Percentiles rank a stretch among this genome's conserved stretches.
phyloP scores from a whole-genome alignment of 2,113 vertebrate genomes.

The Phoxinus phoxinus region DNA sequence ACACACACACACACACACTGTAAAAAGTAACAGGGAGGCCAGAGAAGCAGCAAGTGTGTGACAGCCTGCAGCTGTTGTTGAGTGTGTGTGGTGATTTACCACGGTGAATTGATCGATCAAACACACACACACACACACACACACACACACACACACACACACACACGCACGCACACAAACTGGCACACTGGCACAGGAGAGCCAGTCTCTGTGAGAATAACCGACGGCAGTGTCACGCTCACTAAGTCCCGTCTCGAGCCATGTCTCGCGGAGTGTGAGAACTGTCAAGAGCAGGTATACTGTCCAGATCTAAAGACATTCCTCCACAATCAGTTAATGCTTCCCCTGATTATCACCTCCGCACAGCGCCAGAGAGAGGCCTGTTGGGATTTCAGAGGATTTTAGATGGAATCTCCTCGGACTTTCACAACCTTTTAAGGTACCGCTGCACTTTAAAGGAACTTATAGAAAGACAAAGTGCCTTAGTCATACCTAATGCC shows the following conservation, averaged over 20 bases:
- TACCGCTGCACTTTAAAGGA: slow-evolving; percentile 34
- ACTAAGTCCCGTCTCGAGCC: not conserved
- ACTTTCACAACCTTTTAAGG: slow-evolving; percentile 34
- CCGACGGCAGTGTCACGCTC: slow-evolving; percentile 2
- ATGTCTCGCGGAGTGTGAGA: slow-evolving; percentile 16
- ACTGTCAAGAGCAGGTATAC: slow-evolving; percentile 16
- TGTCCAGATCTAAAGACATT: slow-evolving; percentile 37
- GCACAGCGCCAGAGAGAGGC: not conserved
- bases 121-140: not conserved
- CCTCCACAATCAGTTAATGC: slow-evolving; percentile 30
- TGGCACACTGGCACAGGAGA: slow-evolving; percentile 18
- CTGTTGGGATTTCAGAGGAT: slow-evolving; percentile 29
- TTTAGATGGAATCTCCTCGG: slow-evolving; percentile 38
- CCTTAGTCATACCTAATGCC: slow-evolving; percentile 22
- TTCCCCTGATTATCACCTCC: slow-evolving; percentile 8
- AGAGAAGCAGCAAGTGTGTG: slow-evolving; percentile 30
- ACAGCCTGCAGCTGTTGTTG: slow-evolving; percentile 47
- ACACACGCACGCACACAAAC: not conserved
- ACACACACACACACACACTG: slow-evolving; percentile 36
- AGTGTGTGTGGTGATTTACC: slow-evolving; percentile 26
- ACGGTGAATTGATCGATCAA: slow-evolving; percentile 30
- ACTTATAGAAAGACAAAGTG: slow-evolving; percentile 24
- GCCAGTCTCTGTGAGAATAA: not conserved
- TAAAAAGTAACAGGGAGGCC: slow-evolving; percentile 24
- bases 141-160: not conserved